Evolutionary conservation across 2,888 invertebrate species (phyloP), one percentile per base, ranked within the genome.

Genomic region (Zhengitettix transpicula): DNA sequence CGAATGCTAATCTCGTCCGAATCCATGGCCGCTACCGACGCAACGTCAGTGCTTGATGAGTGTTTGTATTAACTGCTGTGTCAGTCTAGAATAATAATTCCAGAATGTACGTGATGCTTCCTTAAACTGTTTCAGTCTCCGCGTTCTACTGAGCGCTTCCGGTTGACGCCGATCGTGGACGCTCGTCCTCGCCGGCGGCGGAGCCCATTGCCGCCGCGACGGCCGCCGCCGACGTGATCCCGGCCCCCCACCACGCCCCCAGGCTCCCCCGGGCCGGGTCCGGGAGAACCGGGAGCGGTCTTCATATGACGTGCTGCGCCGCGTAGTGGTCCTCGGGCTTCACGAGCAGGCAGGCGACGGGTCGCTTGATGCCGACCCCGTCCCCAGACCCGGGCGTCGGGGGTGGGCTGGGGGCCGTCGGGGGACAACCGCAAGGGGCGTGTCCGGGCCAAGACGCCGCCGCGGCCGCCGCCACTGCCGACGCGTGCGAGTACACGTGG

Each of bases 231-330:
- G 80, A 65, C 77, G 47, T 47, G 53, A 53, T 28, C 15, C 16
- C 16, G 12, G n/a, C 55, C 40, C 55, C 40, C 14, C 40, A 14
- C 55, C 16, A 40, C 44, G 59, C 55, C 61, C 58, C 69, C 62
- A 70, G 77, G 77, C 78, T 77, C 78, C 78, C 75, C 77, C 83
- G 75, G 40, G 71, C 70, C 8, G 71, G 62, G 70, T 84, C 83
- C 69, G 85, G 85, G 77, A 86, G 86, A 80, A 82, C 81, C 83
- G 87, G 83, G 71, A 87, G 85, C 76, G 87, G 87, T 80, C 84
- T 87, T 87, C 87, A 87, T 81, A 87, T 87, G 73, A 87, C 84
- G 71, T 86, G 87, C 58, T 68, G 70, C 1, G 72, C 69, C 55
- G 60, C 40, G 55, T 51, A 56, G 40, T 70, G 66, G 40, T 75